A percentile compares a stretch with the other conserved stretches of the same genome.
Conservation (phyloP, 2,888 invertebrate species). For the Horisme vitalbata region DNA sequence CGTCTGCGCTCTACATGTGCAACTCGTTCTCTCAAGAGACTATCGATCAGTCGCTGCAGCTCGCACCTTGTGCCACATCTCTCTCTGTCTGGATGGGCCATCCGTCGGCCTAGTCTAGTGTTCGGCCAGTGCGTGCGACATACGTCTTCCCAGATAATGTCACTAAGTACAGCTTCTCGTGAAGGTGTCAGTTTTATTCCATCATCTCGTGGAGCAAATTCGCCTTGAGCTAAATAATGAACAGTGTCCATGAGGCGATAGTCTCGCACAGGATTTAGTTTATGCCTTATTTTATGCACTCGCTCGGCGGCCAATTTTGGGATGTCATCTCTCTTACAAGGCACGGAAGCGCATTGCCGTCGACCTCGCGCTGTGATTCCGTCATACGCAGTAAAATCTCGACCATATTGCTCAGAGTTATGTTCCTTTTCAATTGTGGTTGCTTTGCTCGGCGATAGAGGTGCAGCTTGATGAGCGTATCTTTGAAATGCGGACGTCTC, state of each 20-base stretch:
- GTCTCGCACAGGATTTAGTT: conserved; percentile 73
- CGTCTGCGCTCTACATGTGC: conserved; percentile 71
- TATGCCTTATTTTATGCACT: conserved; percentile 72
- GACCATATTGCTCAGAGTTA: conserved; percentile 73
- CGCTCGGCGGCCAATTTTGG: conserved; percentile 71
- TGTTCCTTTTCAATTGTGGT: conserved; percentile 71
- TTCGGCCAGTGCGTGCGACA: conserved; percentile 78
- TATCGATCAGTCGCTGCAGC: conserved; percentile 70
- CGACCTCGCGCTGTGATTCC: conserved; percentile 72
- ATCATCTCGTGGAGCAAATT: conserved; percentile 76
- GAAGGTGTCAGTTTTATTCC: conserved; percentile 76
- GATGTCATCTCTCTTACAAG: conserved; percentile 64
- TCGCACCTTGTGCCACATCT: conserved; percentile 63
- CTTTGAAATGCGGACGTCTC: conserved; percentile 74
- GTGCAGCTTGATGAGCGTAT: conserved; percentile 60
- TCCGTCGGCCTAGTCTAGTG: conserved; percentile 63
- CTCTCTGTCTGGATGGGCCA: conserved; percentile 60
- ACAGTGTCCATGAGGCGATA: conserved; percentile 77
- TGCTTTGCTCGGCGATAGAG: conserved; percentile 63
- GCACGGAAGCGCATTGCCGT: conserved; percentile 70
- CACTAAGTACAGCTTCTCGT: conserved; percentile 74
- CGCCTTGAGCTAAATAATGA: conserved; percentile 76
- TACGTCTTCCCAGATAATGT: conserved; percentile 78
- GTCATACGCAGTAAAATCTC: conserved; percentile 73
- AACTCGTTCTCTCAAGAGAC: conserved; percentile 67